phyloP scores from a whole-genome alignment of 2,113 vertebrate genomes.

The Oncorhynchus nerka region DNA sequence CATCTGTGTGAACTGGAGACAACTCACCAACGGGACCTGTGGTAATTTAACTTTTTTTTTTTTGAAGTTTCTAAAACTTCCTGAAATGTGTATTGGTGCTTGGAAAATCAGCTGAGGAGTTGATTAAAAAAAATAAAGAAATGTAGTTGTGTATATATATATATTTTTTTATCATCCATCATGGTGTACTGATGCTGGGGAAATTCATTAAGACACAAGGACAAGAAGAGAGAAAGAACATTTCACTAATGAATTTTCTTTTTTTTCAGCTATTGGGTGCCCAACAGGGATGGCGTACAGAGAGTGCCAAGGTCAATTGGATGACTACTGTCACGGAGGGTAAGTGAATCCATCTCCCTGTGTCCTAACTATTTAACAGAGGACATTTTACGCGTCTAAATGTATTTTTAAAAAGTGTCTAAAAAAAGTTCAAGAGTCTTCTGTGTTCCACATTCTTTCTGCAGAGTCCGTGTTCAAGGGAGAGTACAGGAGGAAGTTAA shows the following conservation, averaged over 20 bases:
- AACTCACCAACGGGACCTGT: constrained; percentile 58
- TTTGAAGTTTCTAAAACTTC: background rate
- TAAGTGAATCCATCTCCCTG: constrained; percentile 34
- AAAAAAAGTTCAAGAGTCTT: background rate
- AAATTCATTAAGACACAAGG: background rate
- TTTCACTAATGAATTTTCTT: background rate
- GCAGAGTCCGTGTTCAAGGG: constrained; percentile 20
- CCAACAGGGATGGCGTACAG: constrained; percentile 48
- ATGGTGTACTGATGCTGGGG: background rate
- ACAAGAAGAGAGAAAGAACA: background rate
- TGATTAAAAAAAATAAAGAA: too few species aligned
- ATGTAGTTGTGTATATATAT: too few species aligned
- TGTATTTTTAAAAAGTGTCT: background rate
- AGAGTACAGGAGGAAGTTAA: background rate
- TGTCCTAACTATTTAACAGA: background rate
- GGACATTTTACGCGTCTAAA: background rate
- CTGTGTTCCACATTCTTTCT: background rate
- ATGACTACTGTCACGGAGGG: constrained; percentile 63
- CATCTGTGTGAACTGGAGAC: constrained; percentile 66
- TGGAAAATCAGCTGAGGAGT: too few species aligned
- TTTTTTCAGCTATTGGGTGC: constrained; percentile 53
- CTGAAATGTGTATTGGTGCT: too few species aligned
- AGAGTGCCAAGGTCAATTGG: constrained; percentile 47
- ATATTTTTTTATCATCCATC: too few species aligned
- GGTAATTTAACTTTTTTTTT: constrained; percentile 58